Evolutionary conservation across 37 sponge, comb jelly and placozoan genomes (phyloP).

Genomic region (Agelas oroides): DNA sequence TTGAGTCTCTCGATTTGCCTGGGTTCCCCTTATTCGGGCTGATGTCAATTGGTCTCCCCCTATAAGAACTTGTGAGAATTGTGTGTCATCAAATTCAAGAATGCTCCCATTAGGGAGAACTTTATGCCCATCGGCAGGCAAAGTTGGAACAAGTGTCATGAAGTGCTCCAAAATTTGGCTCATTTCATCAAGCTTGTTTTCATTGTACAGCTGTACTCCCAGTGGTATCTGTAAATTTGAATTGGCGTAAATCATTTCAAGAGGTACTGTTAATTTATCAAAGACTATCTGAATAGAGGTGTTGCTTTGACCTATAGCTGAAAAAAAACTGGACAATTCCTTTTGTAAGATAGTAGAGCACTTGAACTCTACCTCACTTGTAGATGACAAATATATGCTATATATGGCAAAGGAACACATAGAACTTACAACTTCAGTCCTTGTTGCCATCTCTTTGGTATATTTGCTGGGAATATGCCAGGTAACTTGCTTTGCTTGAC

Average conservation of each 20-base stretch:
- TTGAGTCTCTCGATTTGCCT: slow-evolving; percentile 22
- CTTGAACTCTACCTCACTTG: too few relatives aligned
- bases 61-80: slow-evolving; percentile 4
- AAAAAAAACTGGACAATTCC: neutral
- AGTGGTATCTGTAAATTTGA: too few relatives aligned
- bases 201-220: slow-evolving; percentile 30
- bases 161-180: slow-evolving; percentile 16
- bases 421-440: neutral
- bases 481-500: neutral
- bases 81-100: slow-evolving; percentile 18
- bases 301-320: too few relatives aligned
- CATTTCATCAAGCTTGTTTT: slow-evolving; percentile 62
- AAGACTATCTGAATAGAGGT: too few relatives aligned
- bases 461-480: slow-evolving; percentile 30
- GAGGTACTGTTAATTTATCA: too few relatives aligned
- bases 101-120: slow-evolving; percentile 20
- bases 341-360: neutral
- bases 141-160: slow-evolving; percentile 32
- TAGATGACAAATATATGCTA: too few relatives aligned
- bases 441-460: slow-evolving; percentile 13
- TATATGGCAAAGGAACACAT: too few relatives aligned
- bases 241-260: too few relatives aligned
- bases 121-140: neutral
- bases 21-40: slow-evolving; percentile 22
- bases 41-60: slow-evolving; percentile 47